A percentile compares a stretch with the other conserved stretches of the same genome.
phyloP scores from a whole-genome alignment of 2,888 invertebrate genomes.

The Sycophila texana region DNA sequence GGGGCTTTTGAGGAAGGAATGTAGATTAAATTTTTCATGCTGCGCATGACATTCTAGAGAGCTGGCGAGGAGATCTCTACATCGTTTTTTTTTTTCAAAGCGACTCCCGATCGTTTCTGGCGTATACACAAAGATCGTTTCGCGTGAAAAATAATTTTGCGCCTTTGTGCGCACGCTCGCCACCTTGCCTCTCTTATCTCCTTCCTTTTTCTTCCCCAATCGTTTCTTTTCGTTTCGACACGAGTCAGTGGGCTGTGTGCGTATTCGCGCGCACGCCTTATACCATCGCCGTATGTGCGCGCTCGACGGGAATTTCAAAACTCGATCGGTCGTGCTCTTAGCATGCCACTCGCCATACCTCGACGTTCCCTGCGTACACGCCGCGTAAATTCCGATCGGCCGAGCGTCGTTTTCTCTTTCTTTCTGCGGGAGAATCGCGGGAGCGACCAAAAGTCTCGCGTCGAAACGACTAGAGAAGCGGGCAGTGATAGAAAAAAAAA shows the following conservation, averaged over 20 bases:
- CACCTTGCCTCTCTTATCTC: not conserved
- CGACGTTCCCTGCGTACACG: not conserved
- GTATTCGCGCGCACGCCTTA: not conserved
- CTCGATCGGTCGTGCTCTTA: not conserved
- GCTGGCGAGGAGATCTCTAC: constrained; percentile 2
- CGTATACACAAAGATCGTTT: constrained; percentile 30
- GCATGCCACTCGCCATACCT: not conserved
- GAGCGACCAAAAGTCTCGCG: not conserved
- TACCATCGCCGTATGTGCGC: not conserved
- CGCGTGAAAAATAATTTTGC: constrained; percentile 39
- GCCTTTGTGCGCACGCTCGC: not conserved
- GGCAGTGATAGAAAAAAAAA: not conserved
- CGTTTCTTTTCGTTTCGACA: not conserved
- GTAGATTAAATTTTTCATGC: constrained; percentile 4
- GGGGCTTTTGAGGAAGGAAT: not conserved
- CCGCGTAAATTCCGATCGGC: not conserved
- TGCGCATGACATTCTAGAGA: no score
- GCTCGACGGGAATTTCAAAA: constrained; percentile 20
- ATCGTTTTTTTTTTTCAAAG: constrained; percentile 23
- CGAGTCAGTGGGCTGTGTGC: not conserved
- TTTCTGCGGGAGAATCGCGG: not conserved
- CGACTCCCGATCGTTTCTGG: constrained; percentile 5
- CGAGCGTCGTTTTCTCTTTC: constrained; percentile 8
- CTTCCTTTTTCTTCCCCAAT: not conserved
- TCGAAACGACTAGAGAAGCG: not conserved